phyloP scores from a whole-genome alignment of 2,888 invertebrate genomes.

The Caenorhabditis plicata region DNA sequence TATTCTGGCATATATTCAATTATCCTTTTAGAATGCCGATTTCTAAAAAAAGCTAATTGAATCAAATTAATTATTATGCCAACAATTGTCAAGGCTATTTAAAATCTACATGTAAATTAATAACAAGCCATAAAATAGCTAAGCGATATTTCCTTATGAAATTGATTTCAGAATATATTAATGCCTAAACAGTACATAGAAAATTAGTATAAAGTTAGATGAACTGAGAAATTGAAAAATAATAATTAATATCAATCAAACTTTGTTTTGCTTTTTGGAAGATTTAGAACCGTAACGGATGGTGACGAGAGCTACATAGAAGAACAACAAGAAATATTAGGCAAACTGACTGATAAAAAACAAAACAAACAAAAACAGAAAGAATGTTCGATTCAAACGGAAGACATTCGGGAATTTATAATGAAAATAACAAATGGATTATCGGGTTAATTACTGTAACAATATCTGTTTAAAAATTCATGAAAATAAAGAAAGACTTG shows the following conservation, averaged over 20 bases:
- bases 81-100: conserved; percentile 25
- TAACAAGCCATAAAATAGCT: conserved; percentile 17
- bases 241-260: too few species aligned
- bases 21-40: conserved; percentile 17
- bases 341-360: conserved; percentile 1
- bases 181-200: conserved; percentile 20
- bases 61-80: too few species aligned
- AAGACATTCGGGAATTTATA: conserved; percentile 19
- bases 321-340: too few species aligned
- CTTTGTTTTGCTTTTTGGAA: too few species aligned
- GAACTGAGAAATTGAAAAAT: too few species aligned
- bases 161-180: conserved; percentile 31
- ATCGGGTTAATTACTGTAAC: conserved; percentile 5
- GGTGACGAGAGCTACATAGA: too few species aligned
- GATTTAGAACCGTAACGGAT: too few species aligned
- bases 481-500: conserved; percentile 27
- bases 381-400: conserved; percentile 19
- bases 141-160: too few species aligned
- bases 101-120: conserved; percentile 15
- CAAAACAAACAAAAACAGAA: conserved; percentile 13
- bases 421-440: conserved; percentile 7
- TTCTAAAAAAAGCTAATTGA: conserved; percentile 1
- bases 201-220: too few species aligned
- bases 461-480: conserved; percentile 9
- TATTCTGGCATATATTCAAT: too few species aligned